Evolutionary conservation across 2,888 invertebrate species (phyloP), one percentile per base, ranked within the genome.

Genomic region (Dilophus febrilis): DNA sequence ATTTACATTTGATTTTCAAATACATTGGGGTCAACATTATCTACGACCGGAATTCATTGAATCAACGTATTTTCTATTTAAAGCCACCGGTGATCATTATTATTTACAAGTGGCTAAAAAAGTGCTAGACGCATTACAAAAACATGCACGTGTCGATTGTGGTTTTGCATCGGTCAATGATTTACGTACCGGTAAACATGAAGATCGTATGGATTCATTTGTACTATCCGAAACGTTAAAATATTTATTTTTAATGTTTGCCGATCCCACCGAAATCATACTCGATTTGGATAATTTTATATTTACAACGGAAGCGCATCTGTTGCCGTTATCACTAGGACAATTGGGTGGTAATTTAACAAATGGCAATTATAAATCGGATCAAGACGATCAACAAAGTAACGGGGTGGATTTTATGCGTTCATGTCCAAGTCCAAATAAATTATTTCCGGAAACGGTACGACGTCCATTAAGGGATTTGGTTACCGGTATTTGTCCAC

Each of bases 11-110:
- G 95, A 97, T 63, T 92, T 97, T 54, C 85, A 90, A 75, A 90
- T 98, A 8, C 94, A 97, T 56, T 98, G 97, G 97, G 94, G 88
- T 2, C 92, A 95, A 57, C 92, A 97, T 65, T 94, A 92, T 2
- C 65, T 98, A 3, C 72, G 97, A 30, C 97, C 97, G 0, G 97
- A 98, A 62, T 97, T 98, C 64, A 68, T 98, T 36, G 97, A 98
- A 64, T 94, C 94, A 0, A 98, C 97, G 0, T 98, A 97, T 60
- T 95, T 95, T 61, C 67, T 98, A 13, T 92, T 91, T 61, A 79
- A 82, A 53, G 95, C 97, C 2, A 98, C 97, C 0, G 81, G 81
- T 35, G 97, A 98, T 65, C 85, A 86, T 41, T 88, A 98, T 59
- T 98, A 98, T 58, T 65, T 98, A 43, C 81, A 86, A 49, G 69